A percentile compares a stretch with the other conserved stretches of the same genome.
Evolutionary conservation across 2,113 vertebrate genomes (phyloP).

Genomic region (Machaerirhynchus nigripectus): DNA sequence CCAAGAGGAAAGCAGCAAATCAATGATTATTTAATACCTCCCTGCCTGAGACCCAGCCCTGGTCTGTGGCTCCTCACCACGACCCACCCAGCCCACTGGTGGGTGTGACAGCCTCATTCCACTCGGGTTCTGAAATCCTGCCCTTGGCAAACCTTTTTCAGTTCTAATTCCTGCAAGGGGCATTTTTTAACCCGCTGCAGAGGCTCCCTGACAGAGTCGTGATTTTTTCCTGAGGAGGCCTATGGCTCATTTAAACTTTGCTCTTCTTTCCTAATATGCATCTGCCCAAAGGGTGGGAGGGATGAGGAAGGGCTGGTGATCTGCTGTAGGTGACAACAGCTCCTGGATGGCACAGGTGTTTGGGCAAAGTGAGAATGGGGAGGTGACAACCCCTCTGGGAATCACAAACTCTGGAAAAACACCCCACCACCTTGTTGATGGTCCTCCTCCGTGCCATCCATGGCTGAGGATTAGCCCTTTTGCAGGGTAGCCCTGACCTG

Average conservation of each 20-base stretch:
- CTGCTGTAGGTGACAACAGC: background rate
- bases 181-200: background rate
- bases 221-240: background rate
- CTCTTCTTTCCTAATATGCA: background rate
- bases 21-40: background rate
- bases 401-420: background rate
- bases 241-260: background rate
- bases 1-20: background rate
- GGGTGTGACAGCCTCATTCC: background rate
- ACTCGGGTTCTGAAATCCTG: background rate
- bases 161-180: background rate
- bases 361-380: background rate
- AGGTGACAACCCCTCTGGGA: background rate
- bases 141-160: background rate
- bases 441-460: background rate
- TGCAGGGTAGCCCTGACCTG: background rate
- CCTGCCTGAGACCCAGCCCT: background rate
- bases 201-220: background rate
- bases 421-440: background rate
- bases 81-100: background rate
- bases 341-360: background rate
- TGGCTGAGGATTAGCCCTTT: background rate
- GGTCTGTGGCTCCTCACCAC: background rate
- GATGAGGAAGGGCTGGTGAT: background rate
- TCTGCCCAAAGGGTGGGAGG: background rate